A percentile compares a stretch with the other conserved stretches of the same genome.
Evolutionary conservation across 2,113 vertebrate genomes (phyloP).

Genomic region (Motacilla alba): DNA sequence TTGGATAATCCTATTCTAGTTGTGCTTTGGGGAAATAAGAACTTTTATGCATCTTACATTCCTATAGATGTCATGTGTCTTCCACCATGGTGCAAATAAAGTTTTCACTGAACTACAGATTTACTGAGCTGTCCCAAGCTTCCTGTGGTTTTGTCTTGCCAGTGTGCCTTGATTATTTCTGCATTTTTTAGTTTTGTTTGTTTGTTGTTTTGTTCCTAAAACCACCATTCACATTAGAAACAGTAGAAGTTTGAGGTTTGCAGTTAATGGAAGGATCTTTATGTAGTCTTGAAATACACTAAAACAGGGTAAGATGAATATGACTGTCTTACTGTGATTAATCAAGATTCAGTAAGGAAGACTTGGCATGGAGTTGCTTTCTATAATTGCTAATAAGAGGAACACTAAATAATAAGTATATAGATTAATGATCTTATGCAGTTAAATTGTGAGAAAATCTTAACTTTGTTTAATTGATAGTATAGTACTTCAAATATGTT

Average conservation of each 20-base stretch:
- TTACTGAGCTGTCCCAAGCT: background rate
- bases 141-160: background rate
- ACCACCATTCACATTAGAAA: background rate
- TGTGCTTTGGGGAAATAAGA: background rate
- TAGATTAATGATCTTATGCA: background rate
- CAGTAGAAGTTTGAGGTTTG: background rate
- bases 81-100: background rate
- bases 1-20: background rate
- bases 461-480: background rate
- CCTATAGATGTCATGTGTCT: background rate
- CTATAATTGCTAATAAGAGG: background rate
- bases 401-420: background rate
- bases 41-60: background rate
- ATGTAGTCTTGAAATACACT: background rate
- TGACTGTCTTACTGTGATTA: background rate
- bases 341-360: background rate
- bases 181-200: background rate
- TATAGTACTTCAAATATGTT: background rate
- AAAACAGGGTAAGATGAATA: background rate
- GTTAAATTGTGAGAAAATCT: background rate
- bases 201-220: background rate
- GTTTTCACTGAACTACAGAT: background rate
- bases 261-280: background rate
- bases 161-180: background rate
- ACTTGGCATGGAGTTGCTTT: background rate